These are phyloP conservation scores for Diprion similis DNA, from an alignment of 1,140 invertebrate species.

Conservation along the genomic window DNA sequence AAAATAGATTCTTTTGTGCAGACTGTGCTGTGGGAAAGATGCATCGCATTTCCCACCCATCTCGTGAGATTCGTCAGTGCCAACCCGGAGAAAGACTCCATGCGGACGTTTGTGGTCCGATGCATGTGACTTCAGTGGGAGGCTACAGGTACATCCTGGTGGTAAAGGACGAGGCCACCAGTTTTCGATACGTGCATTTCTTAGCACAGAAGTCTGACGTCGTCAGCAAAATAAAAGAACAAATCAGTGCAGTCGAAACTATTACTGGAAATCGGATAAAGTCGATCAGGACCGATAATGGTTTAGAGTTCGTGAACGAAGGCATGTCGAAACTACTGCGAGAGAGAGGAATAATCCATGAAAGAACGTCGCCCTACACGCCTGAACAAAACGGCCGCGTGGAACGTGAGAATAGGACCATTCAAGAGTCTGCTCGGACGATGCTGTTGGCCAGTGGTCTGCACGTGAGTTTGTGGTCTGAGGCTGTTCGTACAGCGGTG, in stretches of 20 bases:
- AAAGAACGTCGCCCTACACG: slow-evolving; percentile 41
- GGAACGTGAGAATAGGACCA: slow-evolving; percentile 51
- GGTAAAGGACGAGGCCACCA: slow-evolving; percentile 32
- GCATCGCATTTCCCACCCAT: slow-evolving; percentile 34
- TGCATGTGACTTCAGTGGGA: slow-evolving; percentile 46
- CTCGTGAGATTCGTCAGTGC: slow-evolving; percentile 44
- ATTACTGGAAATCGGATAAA: slow-evolving; percentile 35
- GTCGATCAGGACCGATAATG: slow-evolving; percentile 28
- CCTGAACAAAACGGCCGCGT: slow-evolving; percentile 50
- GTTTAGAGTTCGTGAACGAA: slow-evolving; percentile 16
- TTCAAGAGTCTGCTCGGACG: slow-evolving; percentile 47
- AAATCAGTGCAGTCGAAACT: slow-evolving; percentile 37
- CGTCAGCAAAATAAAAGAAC: background rate
- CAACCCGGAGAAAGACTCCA: slow-evolving; percentile 40
- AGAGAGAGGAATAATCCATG: slow-evolving; percentile 16
- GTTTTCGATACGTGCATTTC: slow-evolving; percentile 13
- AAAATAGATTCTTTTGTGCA: slow-evolving; percentile 29
- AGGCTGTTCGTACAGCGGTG: slow-evolving; percentile 48
- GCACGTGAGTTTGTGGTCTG: slow-evolving; percentile 50
- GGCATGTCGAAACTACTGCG: background rate
- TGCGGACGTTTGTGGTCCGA: slow-evolving; percentile 35
- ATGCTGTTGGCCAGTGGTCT: slow-evolving; percentile 48
- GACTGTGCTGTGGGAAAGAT: slow-evolving; percentile 40
- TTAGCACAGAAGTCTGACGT: slow-evolving; percentile 15
- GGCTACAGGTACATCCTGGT: slow-evolving; percentile 43